Evolutionary conservation across 2,888 invertebrate genomes (phyloP).

Genomic region (Habrosyne pyritoides): DNA sequence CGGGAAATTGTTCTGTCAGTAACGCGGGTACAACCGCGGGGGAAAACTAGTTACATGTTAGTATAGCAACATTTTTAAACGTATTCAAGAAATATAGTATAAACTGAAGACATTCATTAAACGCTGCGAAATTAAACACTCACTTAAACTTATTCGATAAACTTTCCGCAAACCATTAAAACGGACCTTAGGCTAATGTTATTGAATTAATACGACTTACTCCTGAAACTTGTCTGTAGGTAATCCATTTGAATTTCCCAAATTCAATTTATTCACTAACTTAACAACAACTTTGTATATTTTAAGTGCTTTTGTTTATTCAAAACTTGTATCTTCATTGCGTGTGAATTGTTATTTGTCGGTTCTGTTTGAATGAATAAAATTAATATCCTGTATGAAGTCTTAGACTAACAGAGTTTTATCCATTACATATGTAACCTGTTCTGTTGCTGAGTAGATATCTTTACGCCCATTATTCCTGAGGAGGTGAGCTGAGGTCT

Average conservation of each 20-base stretch:
- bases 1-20: too few species aligned
- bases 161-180: conserved; percentile 1
- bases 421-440: too few species aligned
- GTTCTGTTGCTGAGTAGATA: too few species aligned
- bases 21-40: too few species aligned
- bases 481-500: too few species aligned
- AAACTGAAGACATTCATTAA: neutral
- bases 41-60: too few species aligned
- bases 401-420: too few species aligned
- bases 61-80: neutral
- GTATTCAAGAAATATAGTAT: neutral
- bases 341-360: neutral
- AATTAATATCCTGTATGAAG: too few species aligned
- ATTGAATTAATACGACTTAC: conserved; percentile 5
- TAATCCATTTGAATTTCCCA: conserved; percentile 7
- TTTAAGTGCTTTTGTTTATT: neutral
- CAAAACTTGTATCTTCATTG: neutral
- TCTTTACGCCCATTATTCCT: too few species aligned
- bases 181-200: conserved; percentile 3
- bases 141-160: conserved; percentile 4
- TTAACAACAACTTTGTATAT: neutral
- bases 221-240: conserved; percentile 1
- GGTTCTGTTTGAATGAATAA: too few species aligned
- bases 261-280: conserved; percentile 5
- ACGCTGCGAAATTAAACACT: neutral